A percentile compares a stretch with the other conserved stretches of the same genome.
These are phyloP conservation scores for Pedetes capensis DNA, from an alignment of 2,113 vertebrate genomes.

Conservation along the genomic window DNA sequence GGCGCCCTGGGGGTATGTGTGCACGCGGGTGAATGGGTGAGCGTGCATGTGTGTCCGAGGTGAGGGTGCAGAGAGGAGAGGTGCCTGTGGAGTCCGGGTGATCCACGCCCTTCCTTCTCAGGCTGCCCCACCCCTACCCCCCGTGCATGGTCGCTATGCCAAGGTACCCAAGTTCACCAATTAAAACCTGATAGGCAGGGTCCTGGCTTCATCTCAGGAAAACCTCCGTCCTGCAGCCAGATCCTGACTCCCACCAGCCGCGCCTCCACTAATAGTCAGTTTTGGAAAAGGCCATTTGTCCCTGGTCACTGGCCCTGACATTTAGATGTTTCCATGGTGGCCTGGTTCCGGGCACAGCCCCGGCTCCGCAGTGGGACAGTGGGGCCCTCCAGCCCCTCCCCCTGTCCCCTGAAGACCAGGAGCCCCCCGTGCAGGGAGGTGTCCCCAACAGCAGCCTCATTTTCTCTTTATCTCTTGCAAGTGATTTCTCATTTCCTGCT, in stretches of 20 bases:
- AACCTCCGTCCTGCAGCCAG: neutral
- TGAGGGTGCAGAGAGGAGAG: neutral
- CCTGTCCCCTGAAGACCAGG: rapidly evolving
- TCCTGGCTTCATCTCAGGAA: constrained; percentile 12
- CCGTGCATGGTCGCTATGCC: neutral
- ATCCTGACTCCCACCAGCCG: rapidly evolving
- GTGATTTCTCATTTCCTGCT: constrained; percentile 56
- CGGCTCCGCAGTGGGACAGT: rapidly evolving
- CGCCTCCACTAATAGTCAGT: rapidly evolving
- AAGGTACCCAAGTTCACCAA: neutral
- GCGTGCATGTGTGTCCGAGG: too few relatives aligned
- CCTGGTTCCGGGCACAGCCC: neutral
- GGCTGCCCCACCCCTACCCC: neutral
- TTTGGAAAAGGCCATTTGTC: neutral
- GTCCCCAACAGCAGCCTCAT: neutral
- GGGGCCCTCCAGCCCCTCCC: neutral
- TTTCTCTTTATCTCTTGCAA: neutral
- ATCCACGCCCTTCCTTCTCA: neutral
- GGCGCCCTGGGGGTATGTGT: neutral
- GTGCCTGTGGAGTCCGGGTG: neutral
- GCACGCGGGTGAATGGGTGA: neutral
- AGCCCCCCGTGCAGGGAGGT: neutral
- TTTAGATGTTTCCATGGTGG: neutral
- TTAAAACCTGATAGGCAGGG: neutral
- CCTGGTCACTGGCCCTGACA: neutral